Conservation (phyloP, 2,113 vertebrate genomes). For the Malurus melanocephalus region DNA sequence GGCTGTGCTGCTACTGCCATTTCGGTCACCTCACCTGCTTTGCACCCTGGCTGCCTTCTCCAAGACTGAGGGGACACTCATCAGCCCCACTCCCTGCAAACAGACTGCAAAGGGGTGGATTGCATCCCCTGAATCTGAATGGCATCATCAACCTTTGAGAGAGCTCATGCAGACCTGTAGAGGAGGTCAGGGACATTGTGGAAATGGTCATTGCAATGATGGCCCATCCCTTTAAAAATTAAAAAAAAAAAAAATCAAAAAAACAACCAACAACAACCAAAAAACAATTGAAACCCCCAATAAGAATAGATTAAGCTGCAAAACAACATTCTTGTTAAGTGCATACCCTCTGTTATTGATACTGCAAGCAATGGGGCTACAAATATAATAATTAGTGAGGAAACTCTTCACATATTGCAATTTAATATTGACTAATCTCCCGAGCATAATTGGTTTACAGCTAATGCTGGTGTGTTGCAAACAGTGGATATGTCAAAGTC, state of each 20-base stretch:
- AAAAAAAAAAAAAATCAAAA: not conserved
- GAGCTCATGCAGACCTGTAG: not conserved
- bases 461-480: not conserved
- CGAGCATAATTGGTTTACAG: not conserved
- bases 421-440: not conserved
- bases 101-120: not conserved
- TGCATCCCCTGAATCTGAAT: not conserved
- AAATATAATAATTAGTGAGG: not conserved
- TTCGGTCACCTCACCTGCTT: not conserved
- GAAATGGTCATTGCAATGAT: not conserved
- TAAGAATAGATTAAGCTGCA: not conserved
- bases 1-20: not conserved
- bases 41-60: not conserved
- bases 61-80: accelerated
- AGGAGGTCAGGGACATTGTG: no score
- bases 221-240: not conserved
- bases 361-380: not conserved
- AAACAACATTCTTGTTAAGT: not conserved
- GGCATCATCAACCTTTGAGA: not conserved
- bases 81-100: not conserved
- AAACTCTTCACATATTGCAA: not conserved
- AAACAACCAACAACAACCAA: not conserved
- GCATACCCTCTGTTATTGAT: not conserved
- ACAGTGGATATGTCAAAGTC: not conserved
- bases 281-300: not conserved